These are phyloP conservation scores for Dascillus cervinus DNA, from an alignment of 2,888 invertebrate species.

Conservation along the genomic window DNA sequence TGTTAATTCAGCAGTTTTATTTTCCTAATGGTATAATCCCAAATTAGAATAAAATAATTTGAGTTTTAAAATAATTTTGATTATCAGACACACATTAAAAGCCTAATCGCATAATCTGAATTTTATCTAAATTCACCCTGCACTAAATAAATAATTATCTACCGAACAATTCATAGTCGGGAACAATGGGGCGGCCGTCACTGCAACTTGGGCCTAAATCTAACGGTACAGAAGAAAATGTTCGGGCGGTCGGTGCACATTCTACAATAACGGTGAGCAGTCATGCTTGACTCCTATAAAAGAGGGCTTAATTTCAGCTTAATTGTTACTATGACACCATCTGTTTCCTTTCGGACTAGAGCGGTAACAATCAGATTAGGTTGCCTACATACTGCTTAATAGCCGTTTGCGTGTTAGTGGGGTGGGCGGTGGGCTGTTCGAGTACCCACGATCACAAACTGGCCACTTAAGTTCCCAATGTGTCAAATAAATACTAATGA, in stretches of 20 bases:
- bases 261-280: conserved; percentile 26
- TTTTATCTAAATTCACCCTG: conserved; percentile 21
- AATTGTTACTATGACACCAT: conserved; percentile 45
- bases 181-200: conserved; percentile 14
- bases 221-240: conserved; percentile 9
- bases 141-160: conserved; percentile 27
- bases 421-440: conserved; percentile 1
- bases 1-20: no score
- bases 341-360: conserved; percentile 40
- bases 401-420: conserved; percentile 12
- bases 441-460: neutral
- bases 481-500: conserved; percentile 3
- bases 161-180: conserved; percentile 22
- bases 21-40: no score
- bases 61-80: no score
- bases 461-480: neutral
- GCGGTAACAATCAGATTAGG: conserved; percentile 25
- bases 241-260: conserved; percentile 12
- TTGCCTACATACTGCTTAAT: conserved; percentile 18
- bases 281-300: conserved; percentile 41
- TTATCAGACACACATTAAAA: conserved; percentile 14
- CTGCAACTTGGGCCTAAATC: conserved; percentile 12
- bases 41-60: no score
- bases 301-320: conserved; percentile 43
- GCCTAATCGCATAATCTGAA: conserved; percentile 21